A percentile compares a stretch with the other conserved stretches of the same genome.
Conservation (phyloP, 2,797 vertebrate species). For the Tokudaia tokunoshimensis region DNA sequence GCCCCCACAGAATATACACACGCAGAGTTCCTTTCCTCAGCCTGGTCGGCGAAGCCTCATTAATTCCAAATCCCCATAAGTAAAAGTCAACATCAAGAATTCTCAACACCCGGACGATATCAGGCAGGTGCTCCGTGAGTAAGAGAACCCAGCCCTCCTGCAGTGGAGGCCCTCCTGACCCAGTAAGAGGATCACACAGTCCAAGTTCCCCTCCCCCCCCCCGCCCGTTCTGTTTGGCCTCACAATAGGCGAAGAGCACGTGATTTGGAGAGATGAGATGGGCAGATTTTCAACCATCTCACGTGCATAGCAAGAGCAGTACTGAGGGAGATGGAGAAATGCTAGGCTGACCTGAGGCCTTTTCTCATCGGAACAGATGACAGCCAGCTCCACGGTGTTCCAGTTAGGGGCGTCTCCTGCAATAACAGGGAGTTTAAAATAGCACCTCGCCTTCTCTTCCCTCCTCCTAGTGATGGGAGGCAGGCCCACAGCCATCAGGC, state of each 20-base stretch:
- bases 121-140: background rate
- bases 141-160: background rate
- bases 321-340: background rate
- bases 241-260: background rate
- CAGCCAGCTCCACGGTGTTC: background rate
- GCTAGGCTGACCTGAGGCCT: background rate
- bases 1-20: background rate
- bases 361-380: background rate
- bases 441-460: background rate
- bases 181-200: background rate
- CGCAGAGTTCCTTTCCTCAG: background rate
- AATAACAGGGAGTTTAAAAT: background rate
- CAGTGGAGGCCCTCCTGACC: accelerated
- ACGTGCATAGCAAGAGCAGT: background rate
- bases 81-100: background rate
- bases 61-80: background rate
- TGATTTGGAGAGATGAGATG: background rate
- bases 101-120: background rate
- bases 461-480: background rate
- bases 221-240: background rate
- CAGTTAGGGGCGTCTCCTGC: background rate
- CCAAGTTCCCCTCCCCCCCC: too few relatives aligned
- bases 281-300: background rate
- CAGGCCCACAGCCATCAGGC: background rate
- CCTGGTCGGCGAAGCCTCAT: background rate